These are phyloP conservation scores for Zosterops hypoxanthus DNA, from an alignment of 2,113 vertebrate species.

Conservation along the genomic window DNA sequence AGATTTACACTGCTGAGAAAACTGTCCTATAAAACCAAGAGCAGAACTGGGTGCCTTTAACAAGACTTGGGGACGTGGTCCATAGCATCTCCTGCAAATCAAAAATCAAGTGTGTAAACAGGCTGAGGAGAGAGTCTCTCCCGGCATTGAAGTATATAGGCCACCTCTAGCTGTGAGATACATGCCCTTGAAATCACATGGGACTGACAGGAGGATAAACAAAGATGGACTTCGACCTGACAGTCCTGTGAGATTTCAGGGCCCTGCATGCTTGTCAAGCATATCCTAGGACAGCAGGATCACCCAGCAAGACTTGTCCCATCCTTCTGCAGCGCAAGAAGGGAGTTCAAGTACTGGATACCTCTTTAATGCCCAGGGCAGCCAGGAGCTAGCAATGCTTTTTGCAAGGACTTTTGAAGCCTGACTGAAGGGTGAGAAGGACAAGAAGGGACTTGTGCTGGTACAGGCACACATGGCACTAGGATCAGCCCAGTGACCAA, in stretches of 20 bases:
- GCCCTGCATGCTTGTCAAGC: not conserved
- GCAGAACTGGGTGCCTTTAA: not conserved
- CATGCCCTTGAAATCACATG: slow-evolving; percentile 30
- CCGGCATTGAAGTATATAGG: not conserved
- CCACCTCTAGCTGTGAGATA: not conserved
- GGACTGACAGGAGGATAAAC: slow-evolving; percentile 14
- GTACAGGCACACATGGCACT: not conserved
- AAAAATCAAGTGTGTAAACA: not conserved
- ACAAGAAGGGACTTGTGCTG: not conserved
- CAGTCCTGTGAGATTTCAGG: not conserved
- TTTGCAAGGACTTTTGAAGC: not conserved
- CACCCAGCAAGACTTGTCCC: not conserved
- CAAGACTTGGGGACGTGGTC: not conserved
- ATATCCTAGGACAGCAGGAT: not conserved
- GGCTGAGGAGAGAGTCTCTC: not conserved
- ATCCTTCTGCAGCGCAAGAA: not conserved
- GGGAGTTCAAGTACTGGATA: not conserved
- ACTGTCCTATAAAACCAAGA: not conserved
- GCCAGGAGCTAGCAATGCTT: not conserved
- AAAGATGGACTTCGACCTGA: not conserved
- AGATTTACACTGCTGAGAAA: slow-evolving; percentile 21
- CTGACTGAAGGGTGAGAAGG: not conserved
- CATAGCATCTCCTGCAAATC: not conserved
- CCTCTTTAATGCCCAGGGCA: not conserved
- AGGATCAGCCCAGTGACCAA: not conserved